Conservation (phyloP, 2,113 vertebrate genomes). For the Tonatia bakeri region DNA sequence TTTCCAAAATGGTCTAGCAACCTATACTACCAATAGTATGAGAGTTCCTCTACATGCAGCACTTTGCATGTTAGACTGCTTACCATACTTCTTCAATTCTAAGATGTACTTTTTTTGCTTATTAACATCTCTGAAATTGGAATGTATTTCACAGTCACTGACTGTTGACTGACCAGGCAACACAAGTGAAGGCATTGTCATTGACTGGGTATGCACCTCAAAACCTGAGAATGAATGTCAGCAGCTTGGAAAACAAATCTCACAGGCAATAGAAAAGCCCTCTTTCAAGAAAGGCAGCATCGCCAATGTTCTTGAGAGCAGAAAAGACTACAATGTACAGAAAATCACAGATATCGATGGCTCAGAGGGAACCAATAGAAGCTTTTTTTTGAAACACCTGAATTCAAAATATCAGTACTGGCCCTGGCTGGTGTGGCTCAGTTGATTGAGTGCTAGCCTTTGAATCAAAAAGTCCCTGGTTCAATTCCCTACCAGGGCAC, state of each 20-base stretch:
- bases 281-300: neutral
- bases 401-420: slow-evolving; percentile 13
- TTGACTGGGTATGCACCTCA: neutral
- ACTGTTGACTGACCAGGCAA: neutral
- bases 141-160: neutral
- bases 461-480: no score
- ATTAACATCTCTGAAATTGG: neutral
- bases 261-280: neutral
- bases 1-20: neutral
- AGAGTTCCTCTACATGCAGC: neutral
- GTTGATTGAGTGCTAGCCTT: no score
- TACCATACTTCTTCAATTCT: neutral
- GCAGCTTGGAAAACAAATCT: neutral
- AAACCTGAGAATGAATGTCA: neutral
- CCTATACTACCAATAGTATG: neutral
- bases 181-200: neutral
- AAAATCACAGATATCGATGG: neutral
- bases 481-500: no score
- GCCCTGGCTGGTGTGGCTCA: no score
- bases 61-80: neutral
- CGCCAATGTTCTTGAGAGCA: neutral
- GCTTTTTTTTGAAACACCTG: neutral
- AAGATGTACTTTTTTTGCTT: neutral
- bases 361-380: neutral
- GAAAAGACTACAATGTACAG: neutral